phyloP scores from a whole-genome alignment of 2,113 vertebrate species.

The Podarcis muralis region DNA sequence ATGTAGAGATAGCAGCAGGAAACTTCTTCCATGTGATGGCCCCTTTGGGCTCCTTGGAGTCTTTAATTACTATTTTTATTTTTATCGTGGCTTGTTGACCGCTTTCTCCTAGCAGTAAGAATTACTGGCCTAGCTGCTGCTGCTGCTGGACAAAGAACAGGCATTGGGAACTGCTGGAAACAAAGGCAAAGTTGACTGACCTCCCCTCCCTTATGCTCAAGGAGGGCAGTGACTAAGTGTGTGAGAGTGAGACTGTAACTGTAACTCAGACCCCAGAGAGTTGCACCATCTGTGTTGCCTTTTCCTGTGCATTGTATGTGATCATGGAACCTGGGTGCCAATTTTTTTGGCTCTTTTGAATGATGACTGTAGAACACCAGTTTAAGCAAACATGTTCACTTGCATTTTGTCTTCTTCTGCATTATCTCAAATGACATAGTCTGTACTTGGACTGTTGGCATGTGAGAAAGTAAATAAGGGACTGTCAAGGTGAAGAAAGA shows the following conservation, averaged over 20 bases:
- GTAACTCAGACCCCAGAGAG: neutral
- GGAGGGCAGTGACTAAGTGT: neutral
- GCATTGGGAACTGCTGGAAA: neutral
- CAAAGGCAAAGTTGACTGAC: neutral
- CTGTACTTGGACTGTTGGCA: neutral
- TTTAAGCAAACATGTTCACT: neutral
- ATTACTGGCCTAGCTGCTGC: too few species aligned
- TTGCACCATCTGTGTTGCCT: neutral
- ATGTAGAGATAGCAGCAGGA: neutral
- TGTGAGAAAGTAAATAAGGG: neutral
- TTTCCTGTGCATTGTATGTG: neutral
- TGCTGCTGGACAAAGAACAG: neutral
- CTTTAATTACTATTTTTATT: neutral
- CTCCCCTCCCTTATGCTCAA: neutral
- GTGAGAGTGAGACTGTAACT: too few species aligned
- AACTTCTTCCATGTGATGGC: neutral
- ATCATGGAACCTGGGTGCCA: neutral
- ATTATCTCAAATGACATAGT: neutral
- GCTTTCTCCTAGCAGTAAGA: neutral
- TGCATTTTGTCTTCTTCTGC: neutral
- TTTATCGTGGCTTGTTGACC: neutral
- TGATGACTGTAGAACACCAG: neutral
- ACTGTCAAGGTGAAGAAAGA: too few species aligned
- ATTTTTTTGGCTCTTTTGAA: neutral
- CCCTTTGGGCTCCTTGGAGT: neutral